Evolutionary conservation across 2,888 invertebrate species (phyloP), one percentile per base, ranked within the genome.

Genomic region (Rhaphigaster nebulosa): DNA sequence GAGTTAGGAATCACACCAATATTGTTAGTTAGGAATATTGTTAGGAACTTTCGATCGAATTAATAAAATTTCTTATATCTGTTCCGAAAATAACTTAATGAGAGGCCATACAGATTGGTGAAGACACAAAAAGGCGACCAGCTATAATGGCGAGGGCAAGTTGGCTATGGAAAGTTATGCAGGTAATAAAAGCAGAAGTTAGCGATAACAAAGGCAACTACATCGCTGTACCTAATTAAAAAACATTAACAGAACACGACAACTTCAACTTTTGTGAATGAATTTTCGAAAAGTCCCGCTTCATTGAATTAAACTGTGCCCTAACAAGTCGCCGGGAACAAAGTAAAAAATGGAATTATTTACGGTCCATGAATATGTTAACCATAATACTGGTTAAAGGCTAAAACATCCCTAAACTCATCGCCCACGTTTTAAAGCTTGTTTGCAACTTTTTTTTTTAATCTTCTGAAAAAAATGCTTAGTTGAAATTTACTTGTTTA

Each of bases 201-300:
- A 84, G 84, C 45, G 45, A 84, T 84, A 50, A 84, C 84, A 84
- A 84, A 84, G 45, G 84, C 23, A 84, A 84, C 45, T n/a, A 45
- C 84, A 12, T n/a, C 84, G 45, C 84, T n/a, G 12, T 45, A 84
- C 45, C 84, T 84, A 84, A 84, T 84, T 84, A 84, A 84, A 84
- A 84, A 84, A 41, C 84, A 84, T 84, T 84, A 84, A 84, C 84
- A 50, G 26, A 84, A 84, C 84, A 84, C 84, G 84, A 84, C 84
- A 84, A 84, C 84, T 45, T 84, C 45, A 84, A 45, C 84, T 84
- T 84, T 84, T 84, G 15, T 45, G 45, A 84, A 84, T 84, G 84
- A 84, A 84, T 84, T 84, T 41, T 84, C n/a, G 84, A 84, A 84
- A 84, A 84, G 45, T 84, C 45, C 26, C 45, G 45, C 84, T 50